phyloP scores from a whole-genome alignment of 2,113 vertebrate genomes.

The Scomber colias region DNA sequence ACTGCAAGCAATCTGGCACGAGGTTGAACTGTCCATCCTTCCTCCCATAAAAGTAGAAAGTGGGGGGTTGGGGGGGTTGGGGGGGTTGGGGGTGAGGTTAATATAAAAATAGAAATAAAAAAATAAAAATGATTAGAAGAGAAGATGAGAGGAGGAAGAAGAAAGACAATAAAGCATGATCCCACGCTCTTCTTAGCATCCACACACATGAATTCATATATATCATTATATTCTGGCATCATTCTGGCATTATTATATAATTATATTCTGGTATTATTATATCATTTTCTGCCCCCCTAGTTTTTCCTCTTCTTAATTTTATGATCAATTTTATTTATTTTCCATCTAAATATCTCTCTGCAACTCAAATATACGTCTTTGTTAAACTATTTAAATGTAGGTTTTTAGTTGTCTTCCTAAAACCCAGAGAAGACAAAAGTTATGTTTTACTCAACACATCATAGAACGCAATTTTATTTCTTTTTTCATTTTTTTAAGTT shows the following conservation, averaged over 20 bases:
- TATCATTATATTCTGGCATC: background rate
- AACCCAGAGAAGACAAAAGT: background rate
- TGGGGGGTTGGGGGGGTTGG: too few relatives aligned
- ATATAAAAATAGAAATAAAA: too few relatives aligned
- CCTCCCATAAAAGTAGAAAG: constrained; percentile 14
- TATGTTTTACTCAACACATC: background rate
- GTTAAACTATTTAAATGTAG: background rate
- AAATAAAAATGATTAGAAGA: constrained; percentile 39
- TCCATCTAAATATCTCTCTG: background rate
- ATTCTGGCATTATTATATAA: too few relatives aligned
- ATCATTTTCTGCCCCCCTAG: too few relatives aligned
- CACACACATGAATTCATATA: too few relatives aligned
- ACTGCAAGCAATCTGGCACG: constrained; percentile 27
- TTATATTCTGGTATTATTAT: too few relatives aligned
- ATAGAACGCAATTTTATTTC: background rate
- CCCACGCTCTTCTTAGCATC: too few relatives aligned
- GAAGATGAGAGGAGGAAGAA: background rate
- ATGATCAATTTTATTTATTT: background rate
- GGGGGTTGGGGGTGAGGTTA: too few relatives aligned
- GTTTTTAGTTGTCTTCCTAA: background rate
- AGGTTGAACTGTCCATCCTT: constrained; percentile 36
- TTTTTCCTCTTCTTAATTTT: background rate
- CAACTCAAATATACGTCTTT: background rate
- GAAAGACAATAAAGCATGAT: background rate
- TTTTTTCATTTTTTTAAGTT: too few relatives aligned